Conservation (phyloP, 2,797 vertebrate species). For the Okamejei kenojei region DNA sequence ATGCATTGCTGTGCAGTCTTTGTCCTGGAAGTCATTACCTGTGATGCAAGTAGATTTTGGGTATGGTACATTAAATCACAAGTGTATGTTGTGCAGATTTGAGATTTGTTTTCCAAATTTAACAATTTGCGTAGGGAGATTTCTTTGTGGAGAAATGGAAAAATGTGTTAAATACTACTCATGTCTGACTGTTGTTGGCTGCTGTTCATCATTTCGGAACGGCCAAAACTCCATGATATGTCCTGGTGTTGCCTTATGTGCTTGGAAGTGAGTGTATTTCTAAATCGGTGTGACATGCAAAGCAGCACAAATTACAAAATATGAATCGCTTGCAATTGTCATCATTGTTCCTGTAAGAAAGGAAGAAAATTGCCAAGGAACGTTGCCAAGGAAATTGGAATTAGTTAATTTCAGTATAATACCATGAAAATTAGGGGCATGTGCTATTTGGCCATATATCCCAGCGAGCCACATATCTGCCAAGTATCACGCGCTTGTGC, state of each 20-base stretch:
- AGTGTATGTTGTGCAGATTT: background rate
- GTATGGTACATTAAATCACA: background rate
- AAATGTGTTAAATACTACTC: background rate
- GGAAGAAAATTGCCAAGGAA: background rate
- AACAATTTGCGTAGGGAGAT: background rate
- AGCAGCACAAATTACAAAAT: background rate
- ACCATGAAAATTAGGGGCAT: background rate
- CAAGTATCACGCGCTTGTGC: background rate
- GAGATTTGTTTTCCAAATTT: background rate
- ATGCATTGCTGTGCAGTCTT: background rate
- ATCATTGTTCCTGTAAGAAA: background rate
- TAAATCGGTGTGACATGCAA: background rate
- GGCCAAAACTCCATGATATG: background rate
- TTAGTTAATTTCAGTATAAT: background rate
- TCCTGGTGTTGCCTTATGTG: background rate
- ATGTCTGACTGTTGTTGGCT: background rate
- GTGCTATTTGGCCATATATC: background rate
- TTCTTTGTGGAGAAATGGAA: background rate
- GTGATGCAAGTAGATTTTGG: background rate
- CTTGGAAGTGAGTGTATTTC: background rate
- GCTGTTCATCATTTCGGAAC: too few relatives aligned
- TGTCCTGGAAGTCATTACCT: background rate
- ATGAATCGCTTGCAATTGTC: background rate
- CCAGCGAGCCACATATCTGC: background rate
- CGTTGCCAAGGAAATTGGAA: slow-evolving; percentile 21